Base-by-base conservation (phyloP, 2,797 vertebrate genomes). In the Lepus oiostolus region DNA sequence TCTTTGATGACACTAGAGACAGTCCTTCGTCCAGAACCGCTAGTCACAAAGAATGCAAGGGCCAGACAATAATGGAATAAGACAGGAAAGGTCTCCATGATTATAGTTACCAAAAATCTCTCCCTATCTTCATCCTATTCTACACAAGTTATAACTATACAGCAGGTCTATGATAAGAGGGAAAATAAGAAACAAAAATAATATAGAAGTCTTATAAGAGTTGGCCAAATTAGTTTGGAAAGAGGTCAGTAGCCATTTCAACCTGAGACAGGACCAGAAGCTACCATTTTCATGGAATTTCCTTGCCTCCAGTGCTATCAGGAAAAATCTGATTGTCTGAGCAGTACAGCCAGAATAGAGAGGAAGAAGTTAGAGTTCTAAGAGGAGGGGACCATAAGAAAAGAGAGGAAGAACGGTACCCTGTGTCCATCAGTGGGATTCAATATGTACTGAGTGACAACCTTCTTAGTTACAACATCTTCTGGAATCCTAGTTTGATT, bases 141-240 rank as follows among this genome's bases (percentile, higher is more conserved):
- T 28, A 74, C 21, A 70, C n/a, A 70, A 94, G 52, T 83, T 67
- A 83, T 74, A 76, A 75, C 28, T 90, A 65, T 28, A 35, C 7
- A 38, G 9, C 72, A 32, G 30, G 21, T 38, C 72, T 90, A 9
- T 9, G 6, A 13, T 30, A 85, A 79, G 42, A 86, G 3, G 17
- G 28, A 91, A 94, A 32, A 90, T 58, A 75, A 95, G 54, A 93
- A 71, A 76, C 60, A 65, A 88, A 89, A 89, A 80, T 28, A n/a
- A 58, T 22, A 35, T 12, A 77, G 16, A 67, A 0, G 0, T 86
- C 80, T 74, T 85, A 35, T 42, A 75, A 70, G 26, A 87, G 21
- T 42, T 65, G 30, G 26, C 5, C 75, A 65, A 42, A 77, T 35
- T 42, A 58, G 28, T 54, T 42, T 85, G 52, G 28, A 47, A 28